These are phyloP conservation scores for Oncorhynchus keta DNA, from an alignment of 2,113 vertebrate genomes.

Conservation along the genomic window DNA sequence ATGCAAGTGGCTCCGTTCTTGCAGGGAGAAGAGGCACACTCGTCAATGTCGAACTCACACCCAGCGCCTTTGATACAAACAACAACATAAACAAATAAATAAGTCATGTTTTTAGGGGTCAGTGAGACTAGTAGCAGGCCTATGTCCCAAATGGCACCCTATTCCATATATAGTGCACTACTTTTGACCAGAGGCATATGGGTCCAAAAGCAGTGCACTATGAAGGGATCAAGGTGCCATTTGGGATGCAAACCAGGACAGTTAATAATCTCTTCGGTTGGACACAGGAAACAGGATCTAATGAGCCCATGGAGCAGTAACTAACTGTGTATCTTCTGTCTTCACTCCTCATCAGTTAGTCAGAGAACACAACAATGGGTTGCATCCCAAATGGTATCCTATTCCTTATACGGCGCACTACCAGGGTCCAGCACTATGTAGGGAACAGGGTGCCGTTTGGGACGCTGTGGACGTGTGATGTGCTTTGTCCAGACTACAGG, in stretches of 20 bases:
- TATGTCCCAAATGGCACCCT: too few species aligned
- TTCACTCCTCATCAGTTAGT: slow-evolving; percentile 19
- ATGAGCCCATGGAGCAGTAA: slow-evolving; percentile 26
- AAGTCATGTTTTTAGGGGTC: slow-evolving; percentile 2
- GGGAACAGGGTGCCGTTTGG: too few species aligned
- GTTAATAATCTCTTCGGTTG: slow-evolving; percentile 31
- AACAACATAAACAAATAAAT: slow-evolving; percentile 41
- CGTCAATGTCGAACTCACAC: slow-evolving; percentile 78
- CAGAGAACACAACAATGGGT: slow-evolving; percentile 5
- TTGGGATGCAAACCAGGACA: background rate
- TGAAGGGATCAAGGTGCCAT: too few species aligned
- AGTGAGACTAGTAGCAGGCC: slow-evolving; percentile 14
- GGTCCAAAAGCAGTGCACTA: too few species aligned
- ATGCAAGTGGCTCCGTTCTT: slow-evolving; percentile 80
- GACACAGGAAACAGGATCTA: slow-evolving; percentile 17
- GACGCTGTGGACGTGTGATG: slow-evolving; percentile 10
- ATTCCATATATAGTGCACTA: too few species aligned
- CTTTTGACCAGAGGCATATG: too few species aligned
- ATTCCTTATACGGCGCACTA: too few species aligned
- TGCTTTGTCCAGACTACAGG: slow-evolving; percentile 29
- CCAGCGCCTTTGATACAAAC: slow-evolving; percentile 62
- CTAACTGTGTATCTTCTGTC: slow-evolving; percentile 6
- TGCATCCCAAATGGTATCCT: too few species aligned
- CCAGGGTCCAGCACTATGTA: too few species aligned
- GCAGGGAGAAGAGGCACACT: slow-evolving; percentile 77